A percentile compares a stretch with the other conserved stretches of the same genome.
phyloP scores from a whole-genome alignment of 1,140 invertebrate species.

The Procambarus virginalis region DNA sequence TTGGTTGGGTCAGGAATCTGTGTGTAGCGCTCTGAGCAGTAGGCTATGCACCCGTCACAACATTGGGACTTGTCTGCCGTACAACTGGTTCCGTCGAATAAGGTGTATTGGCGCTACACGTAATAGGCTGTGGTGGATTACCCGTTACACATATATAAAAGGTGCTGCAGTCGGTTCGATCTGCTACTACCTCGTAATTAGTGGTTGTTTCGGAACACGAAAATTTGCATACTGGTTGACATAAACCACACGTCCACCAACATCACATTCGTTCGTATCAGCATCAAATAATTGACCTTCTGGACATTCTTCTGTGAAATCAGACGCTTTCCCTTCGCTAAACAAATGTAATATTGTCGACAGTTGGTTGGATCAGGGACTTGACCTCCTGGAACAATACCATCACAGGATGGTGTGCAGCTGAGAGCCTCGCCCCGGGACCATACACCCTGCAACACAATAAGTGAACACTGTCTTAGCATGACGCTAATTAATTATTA shows the following conservation, averaged over 20 bases:
- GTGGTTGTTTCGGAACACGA: neutral
- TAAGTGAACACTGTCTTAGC: too few relatives aligned
- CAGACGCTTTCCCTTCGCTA: neutral
- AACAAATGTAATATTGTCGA: neutral
- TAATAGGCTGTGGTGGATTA: neutral
- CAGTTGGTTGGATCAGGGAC: conserved; percentile 14
- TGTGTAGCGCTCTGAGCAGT: neutral
- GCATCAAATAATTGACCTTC: neutral
- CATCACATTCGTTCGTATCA: neutral
- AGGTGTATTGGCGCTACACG: neutral
- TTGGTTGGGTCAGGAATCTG: neutral
- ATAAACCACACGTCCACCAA: neutral
- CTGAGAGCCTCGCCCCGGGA: neutral
- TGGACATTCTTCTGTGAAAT: neutral
- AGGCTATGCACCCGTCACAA: neutral
- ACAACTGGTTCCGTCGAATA: neutral
- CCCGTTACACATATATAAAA: neutral
- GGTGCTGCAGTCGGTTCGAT: neutral
- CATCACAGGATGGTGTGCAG: neutral
- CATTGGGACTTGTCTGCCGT: neutral
- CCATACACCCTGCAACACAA: neutral
- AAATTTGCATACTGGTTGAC: neutral
- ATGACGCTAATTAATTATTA: too few relatives aligned
- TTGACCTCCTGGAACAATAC: neutral
- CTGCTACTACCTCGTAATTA: neutral